Base-by-base conservation (phyloP, 2,888 invertebrate genomes). In the Tineola bisselliella region DNA sequence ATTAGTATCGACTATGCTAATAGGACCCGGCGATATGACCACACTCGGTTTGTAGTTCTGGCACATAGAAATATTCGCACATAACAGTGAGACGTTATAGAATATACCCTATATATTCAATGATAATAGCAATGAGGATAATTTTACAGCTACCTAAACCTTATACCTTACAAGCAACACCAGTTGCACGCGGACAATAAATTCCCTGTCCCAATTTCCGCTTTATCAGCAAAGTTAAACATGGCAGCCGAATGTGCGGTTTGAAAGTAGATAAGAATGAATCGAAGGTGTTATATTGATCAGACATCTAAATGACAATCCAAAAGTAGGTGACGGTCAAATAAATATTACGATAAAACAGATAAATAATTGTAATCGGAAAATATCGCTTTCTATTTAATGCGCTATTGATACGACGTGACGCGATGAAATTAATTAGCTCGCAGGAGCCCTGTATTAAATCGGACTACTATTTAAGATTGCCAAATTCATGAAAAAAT, bases 171-270 rank as follows among this genome's bases (percentile, higher is more conserved):
- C n/a, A 38, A 10, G 38, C 15, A 17, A 17, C 48, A 15, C 48
- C 48, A 15, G 48, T 48, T 48, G 15, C 69, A 68, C 69, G 67
- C 69, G 65, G 64, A 71, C 69, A 74, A 69, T 73, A 71, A 75
- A 79, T 78, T 79, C 77, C 75, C 68, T 79, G 81, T 68, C 77
- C 81, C 71, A 81, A 80, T 80, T 84, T 75, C 65, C 48, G 68
- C 70, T 72, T 81, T 82, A 82, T 83, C 81, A 77, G 70, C 62
- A 63, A 75, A 76, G 75, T 74, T 72, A 80, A 81, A 80, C 76
- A 79, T 75, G 69, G 67, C 74, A 71, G 70, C 67, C 63, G 66
- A 67, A 70, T 69, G 68, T 58, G 15, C 33, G 33, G 19, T 58
- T 58, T 4, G 17, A 58, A 58, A 58, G 17, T n/a, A 58, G 58